Conservation (phyloP, 2,888 invertebrate species). For the Plagodis pulveraria region DNA sequence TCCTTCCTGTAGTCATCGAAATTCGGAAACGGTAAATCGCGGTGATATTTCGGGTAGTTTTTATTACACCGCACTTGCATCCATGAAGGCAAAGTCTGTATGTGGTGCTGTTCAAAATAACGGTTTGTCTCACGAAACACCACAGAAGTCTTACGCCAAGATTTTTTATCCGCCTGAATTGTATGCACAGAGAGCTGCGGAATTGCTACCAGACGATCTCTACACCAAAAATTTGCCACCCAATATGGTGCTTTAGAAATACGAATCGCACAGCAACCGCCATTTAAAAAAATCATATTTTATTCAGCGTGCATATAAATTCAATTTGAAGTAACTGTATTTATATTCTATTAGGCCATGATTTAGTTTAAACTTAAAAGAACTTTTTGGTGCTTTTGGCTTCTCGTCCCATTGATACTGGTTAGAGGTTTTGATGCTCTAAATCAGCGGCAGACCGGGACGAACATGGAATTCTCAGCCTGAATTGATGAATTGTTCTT, state of each 20-base stretch:
- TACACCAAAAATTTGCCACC: conserved; percentile 26
- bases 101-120: conserved; percentile 8
- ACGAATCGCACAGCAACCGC: conserved; percentile 42
- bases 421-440: conserved; percentile 66
- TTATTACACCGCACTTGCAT: conserved; percentile 68
- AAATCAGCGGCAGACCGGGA: conserved; percentile 79
- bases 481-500: conserved; percentile 54
- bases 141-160: conserved; percentile 4
- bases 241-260: conserved; percentile 44
- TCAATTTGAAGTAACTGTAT: neutral
- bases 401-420: conserved; percentile 77
- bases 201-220: conserved; percentile 37
- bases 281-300: conserved; percentile 53
- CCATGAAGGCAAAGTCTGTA: conserved; percentile 47
- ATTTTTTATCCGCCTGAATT: neutral
- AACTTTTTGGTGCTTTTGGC: neutral
- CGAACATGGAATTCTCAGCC: conserved; percentile 60
- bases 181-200: conserved; percentile 23
- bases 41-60: conserved; percentile 62
- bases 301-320: neutral
- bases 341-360: neutral
- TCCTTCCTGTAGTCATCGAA: conserved; percentile 71
- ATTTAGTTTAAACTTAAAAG: too few species aligned
- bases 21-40: conserved; percentile 65
- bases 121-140: conserved; percentile 19